Percentiles rank a stretch among this genome's conserved stretches.
Conservation (phyloP, 1,140 invertebrate genomes). For the Rhyacophila brunnea region DNA sequence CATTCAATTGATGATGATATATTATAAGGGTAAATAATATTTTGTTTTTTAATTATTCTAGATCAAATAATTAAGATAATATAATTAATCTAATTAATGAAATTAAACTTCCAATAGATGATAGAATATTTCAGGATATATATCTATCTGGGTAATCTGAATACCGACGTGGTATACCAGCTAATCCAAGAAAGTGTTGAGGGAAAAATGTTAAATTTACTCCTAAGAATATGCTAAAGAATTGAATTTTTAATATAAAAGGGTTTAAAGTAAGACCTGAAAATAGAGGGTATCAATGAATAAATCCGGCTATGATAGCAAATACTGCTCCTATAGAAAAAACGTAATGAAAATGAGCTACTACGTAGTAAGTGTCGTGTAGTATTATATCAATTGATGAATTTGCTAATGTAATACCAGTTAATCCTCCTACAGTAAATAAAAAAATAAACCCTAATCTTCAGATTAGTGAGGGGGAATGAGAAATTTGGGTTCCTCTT, state of each 20-base stretch:
- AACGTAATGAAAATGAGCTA: constrained; percentile 74
- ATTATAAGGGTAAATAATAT: too few relatives aligned
- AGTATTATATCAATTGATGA: constrained; percentile 69
- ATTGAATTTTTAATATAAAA: constrained; percentile 60
- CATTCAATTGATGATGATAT: too few relatives aligned
- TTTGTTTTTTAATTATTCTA: constrained; percentile 54
- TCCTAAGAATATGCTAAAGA: constrained; percentile 62
- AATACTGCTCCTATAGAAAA: constrained; percentile 68
- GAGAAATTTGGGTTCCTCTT: constrained; percentile 55
- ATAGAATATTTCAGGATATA: constrained; percentile 45
- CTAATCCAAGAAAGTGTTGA: constrained; percentile 72
- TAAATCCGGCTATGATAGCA: constrained; percentile 67
- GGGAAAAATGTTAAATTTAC: constrained; percentile 77
- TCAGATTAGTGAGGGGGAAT: constrained; percentile 59
- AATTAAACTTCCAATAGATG: constrained; percentile 55
- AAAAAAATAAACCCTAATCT: constrained; percentile 70
- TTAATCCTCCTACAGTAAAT: constrained; percentile 64
- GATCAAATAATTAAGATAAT: constrained; percentile 41
- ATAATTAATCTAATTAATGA: constrained; percentile 47
- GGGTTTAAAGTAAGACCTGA: too few relatives aligned
- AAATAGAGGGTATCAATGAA: too few relatives aligned
- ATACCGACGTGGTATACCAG: constrained; percentile 71
- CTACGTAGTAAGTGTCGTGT: constrained; percentile 76
- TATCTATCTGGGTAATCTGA: constrained; percentile 64
- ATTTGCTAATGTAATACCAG: constrained; percentile 67